Conservation (phyloP, 2,888 invertebrate species). For the Hemicrepidius hirtus region DNA sequence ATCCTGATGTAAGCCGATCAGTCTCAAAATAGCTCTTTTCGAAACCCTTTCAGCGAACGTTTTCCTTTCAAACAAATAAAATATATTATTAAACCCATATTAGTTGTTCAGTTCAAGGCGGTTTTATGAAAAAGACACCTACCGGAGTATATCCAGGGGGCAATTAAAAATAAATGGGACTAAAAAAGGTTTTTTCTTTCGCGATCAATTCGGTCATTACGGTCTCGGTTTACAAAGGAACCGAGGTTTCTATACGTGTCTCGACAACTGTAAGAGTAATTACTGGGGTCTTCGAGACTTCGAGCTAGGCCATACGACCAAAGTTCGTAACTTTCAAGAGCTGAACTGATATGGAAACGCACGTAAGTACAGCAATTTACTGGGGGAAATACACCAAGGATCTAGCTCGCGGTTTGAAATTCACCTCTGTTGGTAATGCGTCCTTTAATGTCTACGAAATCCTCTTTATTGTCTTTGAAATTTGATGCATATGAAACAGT, state of each 20-base stretch:
- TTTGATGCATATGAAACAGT: neutral
- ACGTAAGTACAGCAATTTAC: conserved; percentile 29
- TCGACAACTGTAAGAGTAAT: conserved; percentile 39
- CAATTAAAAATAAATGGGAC: conserved; percentile 5
- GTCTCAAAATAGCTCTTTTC: conserved; percentile 16
- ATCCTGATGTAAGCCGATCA: conserved; percentile 33
- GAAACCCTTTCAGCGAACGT: conserved; percentile 1
- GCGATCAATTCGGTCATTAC: conserved; percentile 31
- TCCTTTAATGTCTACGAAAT: neutral
- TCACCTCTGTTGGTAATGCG: conserved; percentile 20
- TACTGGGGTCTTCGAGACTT: conserved; percentile 33
- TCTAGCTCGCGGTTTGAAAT: conserved; percentile 18
- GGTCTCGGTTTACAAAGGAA: conserved; percentile 40
- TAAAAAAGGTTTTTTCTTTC: conserved; percentile 2
- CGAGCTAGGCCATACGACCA: conserved; percentile 16
- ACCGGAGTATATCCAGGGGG: neutral
- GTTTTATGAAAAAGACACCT: neutral
- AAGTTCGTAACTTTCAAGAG: conserved; percentile 29
- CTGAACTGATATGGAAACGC: conserved; percentile 33
- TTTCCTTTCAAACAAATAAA: neutral
- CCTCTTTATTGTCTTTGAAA: conserved; percentile 7
- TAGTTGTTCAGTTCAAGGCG: neutral
- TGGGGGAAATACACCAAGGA: conserved; percentile 21
- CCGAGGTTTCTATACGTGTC: conserved; percentile 37
- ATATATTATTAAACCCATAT: conserved; percentile 6